Conservation (phyloP, 2,797 vertebrate species). For the Gymnoscopelus braueri region DNA sequence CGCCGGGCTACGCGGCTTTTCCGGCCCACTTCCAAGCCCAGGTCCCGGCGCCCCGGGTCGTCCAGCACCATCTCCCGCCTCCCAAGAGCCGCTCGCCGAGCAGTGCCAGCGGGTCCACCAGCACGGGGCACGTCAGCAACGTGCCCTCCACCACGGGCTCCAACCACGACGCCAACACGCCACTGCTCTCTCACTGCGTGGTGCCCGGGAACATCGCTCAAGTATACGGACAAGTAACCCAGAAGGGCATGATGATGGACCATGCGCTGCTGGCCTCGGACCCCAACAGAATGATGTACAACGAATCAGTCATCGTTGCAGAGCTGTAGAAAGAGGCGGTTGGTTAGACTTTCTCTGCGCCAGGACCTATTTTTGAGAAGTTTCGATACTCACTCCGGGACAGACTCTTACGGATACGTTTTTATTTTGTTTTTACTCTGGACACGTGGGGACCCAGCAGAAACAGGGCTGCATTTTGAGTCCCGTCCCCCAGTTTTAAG, state of each 20-base stretch:
- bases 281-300: constrained; percentile 88
- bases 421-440: constrained; percentile 10
- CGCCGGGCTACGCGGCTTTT: constrained; percentile 94
- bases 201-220: constrained; percentile 84
- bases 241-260: constrained; percentile 90
- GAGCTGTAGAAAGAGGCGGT: constrained; percentile 84
- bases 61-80: constrained; percentile 96
- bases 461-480: constrained; percentile 25
- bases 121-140: constrained; percentile 95
- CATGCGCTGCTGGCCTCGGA: constrained; percentile 85
- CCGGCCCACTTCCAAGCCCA: constrained; percentile 94
- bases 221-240: constrained; percentile 89
- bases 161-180: constrained; percentile 96
- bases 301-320: constrained; percentile 91
- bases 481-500: constrained; percentile 27
- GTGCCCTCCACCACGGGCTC: constrained; percentile 95
- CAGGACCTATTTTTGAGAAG: constrained; percentile 39
- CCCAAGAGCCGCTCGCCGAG: constrained; percentile 98
- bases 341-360: constrained; percentile 12
- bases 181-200: constrained; percentile 92
- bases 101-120: constrained; percentile 97
- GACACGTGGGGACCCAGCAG: constrained; percentile 34
- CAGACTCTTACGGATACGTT: constrained; percentile 2
- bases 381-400: constrained; percentile 34
- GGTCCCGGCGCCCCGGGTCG: constrained; percentile 85